phyloP scores from a whole-genome alignment of 2,888 invertebrate genomes.

The Monoplex corrugatus region DNA sequence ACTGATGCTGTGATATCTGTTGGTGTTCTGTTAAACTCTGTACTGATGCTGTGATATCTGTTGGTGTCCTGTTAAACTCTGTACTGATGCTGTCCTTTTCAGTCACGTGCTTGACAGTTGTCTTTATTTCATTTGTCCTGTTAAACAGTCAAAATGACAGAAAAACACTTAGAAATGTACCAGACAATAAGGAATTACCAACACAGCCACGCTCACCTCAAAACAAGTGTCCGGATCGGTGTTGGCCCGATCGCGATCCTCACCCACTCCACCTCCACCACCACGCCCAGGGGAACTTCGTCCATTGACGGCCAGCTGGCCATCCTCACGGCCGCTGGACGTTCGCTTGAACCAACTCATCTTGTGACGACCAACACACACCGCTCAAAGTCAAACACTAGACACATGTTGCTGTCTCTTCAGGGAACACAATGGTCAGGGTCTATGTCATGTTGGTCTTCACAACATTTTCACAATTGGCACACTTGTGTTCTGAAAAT shows the following conservation, averaged over 20 bases:
- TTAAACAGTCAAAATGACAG: not conserved
- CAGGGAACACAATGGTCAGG: not conserved
- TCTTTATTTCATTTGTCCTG: too few species aligned
- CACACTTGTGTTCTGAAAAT: not conserved
- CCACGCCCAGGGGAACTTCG: constrained; percentile 58
- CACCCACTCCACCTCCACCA: constrained; percentile 49
- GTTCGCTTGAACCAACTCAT: constrained; percentile 72
- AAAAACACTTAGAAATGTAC: not conserved
- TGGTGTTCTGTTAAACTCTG: too few species aligned
- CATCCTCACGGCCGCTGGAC: constrained; percentile 35
- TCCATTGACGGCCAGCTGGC: constrained; percentile 40
- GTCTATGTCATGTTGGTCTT: not conserved
- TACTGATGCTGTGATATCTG: too few species aligned
- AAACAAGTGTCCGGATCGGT: constrained; percentile 90
- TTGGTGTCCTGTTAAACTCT: too few species aligned
- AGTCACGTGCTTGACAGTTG: too few species aligned
- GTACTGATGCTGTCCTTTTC: too few species aligned
- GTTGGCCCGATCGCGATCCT: constrained; percentile 68
- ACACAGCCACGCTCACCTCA: constrained; percentile 82
- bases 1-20: too few species aligned
- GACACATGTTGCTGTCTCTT: not conserved
- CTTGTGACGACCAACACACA: constrained; percentile 16
- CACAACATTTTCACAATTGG: not conserved
- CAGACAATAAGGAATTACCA: not conserved
- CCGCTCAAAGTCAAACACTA: not conserved